Percentiles rank a stretch among this genome's conserved stretches.
Conservation (phyloP, 2,797 vertebrate species). For the Channa striata region DNA sequence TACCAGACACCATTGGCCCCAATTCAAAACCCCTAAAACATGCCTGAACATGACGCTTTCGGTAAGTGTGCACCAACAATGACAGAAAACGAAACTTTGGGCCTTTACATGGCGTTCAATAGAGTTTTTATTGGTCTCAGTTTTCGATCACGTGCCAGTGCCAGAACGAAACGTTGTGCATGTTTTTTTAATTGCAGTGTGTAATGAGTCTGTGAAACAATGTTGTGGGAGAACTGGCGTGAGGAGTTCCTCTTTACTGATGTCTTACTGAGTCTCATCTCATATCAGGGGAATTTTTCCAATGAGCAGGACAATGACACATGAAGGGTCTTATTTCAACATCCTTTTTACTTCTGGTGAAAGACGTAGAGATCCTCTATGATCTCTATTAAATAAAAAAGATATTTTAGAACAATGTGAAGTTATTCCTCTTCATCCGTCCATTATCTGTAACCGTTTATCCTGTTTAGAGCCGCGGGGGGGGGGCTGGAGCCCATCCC, state of each 20-base stretch:
- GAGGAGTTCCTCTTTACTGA: constrained; percentile 7
- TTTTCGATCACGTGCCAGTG: rapidly evolving
- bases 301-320: not conserved
- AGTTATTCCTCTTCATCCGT: no score
- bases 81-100: constrained; percentile 39
- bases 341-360: not conserved
- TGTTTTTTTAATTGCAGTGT: not conserved
- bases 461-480: no score
- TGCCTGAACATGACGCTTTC: constrained; percentile 35
- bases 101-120: not conserved
- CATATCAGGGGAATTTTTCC: not conserved
- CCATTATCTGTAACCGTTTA: no score
- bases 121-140: not conserved
- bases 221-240: not conserved
- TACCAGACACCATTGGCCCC: not conserved
- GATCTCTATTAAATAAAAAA: no score
- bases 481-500: no score
- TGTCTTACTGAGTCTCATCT: not conserved
- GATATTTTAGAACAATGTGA: no score
- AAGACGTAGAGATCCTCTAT: not conserved
- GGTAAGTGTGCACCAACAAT: not conserved
- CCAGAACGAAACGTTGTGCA: rapidly evolving
- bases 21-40: constrained; percentile 15
- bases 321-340: constrained; percentile 37
- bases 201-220: not conserved